phyloP scores from a whole-genome alignment of 2,888 invertebrate genomes.

The Galeruca laticollis region DNA sequence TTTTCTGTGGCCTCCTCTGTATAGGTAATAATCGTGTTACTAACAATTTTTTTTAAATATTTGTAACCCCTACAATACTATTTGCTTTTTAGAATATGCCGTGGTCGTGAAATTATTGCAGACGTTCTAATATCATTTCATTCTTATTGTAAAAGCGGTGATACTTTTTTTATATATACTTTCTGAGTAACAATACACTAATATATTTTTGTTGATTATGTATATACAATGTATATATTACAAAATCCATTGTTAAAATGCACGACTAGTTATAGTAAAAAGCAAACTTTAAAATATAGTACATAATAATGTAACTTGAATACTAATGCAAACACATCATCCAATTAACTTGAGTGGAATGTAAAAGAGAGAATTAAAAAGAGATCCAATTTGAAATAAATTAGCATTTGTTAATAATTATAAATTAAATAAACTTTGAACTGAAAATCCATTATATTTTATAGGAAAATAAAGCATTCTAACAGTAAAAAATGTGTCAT shows the following conservation, averaged over 20 bases:
- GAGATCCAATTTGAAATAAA: no score
- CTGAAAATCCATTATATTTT: no score
- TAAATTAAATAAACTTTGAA: no score
- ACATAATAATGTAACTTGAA: not conserved
- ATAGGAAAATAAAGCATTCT: no score
- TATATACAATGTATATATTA: not conserved
- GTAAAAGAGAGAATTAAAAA: no score
- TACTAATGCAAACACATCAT: slow-evolving; percentile 1
- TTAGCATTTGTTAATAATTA: no score
- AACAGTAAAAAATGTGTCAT: no score
- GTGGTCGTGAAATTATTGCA: slow-evolving; percentile 3
- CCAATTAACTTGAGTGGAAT: not conserved
- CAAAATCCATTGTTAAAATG: not conserved
- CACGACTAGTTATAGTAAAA: not conserved
- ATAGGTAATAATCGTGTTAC: not conserved
- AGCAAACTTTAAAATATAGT: not conserved
- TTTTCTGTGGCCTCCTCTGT: not conserved
- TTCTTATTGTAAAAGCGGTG: not conserved
- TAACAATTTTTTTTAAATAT: not conserved
- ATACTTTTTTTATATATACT: not conserved
- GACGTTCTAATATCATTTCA: not conserved
- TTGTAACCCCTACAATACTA: not conserved
- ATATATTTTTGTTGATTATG: not conserved
- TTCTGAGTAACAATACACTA: not conserved
- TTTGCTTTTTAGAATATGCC: not conserved